Evolutionary conservation across 2,797 vertebrate species (phyloP), one percentile per base, ranked within the genome.

Genomic region (Trematomus bernacchii): DNA sequence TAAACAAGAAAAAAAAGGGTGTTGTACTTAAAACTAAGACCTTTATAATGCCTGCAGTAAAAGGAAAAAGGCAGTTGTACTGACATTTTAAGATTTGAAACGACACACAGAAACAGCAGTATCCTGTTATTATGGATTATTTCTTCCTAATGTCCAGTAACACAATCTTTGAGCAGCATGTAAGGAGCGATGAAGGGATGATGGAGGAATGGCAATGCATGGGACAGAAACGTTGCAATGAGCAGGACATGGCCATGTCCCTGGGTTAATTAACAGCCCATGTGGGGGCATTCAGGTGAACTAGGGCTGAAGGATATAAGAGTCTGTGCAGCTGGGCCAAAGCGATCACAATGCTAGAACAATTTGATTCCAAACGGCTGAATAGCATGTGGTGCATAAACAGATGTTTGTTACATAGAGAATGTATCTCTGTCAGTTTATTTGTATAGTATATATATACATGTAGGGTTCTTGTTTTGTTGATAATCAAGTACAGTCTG

Each of bases 211-310:
- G 75, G 59, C 42, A 68, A 60, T 33, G 62, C 50, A 60, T 30
- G 55, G 71, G 76, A 77, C 69, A 79, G 43, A 77, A 73, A 60
- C 37, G 11, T 73, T 44, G 46, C 51, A 72, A 69, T 47, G 58
- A 81, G 53, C 60, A 69, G 82, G 75, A 80, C 68, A 76, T 78
- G 74, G 67, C 42, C 2, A 44, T 74, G 71, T 66, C 52, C 77
- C 40, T 33, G 53, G 79, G 77, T 89, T 88, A 87, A 91, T 85
- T 88, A 72, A 81, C 83, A 83, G 69, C 52, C 53, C 43, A 13
- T 64, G 62, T 80, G 69, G 71, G 70, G 77, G 80, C 52, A 48
- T 73, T 75, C 77, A 85, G 85, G 86, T 88, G 73, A 21, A 71
- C 75, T 55, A 48, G n/a, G 37, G 14, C 60, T 81, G 77, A 77